Base-by-base conservation (phyloP, 1,140 invertebrate genomes). In the Rhysida immarginata region DNA sequence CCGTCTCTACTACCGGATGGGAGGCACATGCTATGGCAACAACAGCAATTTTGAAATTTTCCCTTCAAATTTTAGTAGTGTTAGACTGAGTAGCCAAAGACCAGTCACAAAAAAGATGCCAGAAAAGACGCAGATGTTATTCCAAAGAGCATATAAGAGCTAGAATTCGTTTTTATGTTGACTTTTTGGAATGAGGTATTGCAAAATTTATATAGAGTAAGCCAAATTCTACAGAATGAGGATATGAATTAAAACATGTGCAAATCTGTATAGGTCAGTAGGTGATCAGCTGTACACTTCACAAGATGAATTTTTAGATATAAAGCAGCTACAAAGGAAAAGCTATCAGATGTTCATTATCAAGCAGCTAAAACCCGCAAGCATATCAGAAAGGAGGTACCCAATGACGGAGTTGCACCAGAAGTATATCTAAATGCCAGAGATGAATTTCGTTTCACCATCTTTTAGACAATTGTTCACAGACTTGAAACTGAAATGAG, bases 151-250 rank as follows among this genome's bases (percentile, higher is more conserved):
- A 60, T 63, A 44, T 54, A 61, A 60, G 49, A 61, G 46, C 25
- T 63, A 60, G 58, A 61, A 61, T 61, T 60, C 43, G 53, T 59
- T 60, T 61, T 63, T 45, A 58, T 60, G 54, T 58, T 56, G 26
- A 58, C 25, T 49, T 58, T 62, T 58, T 60, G 56, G 48, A 52
- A 58, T 53, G 11, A 53, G 42, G 55, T 60, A 53, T 61, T 60
- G 43, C 55, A 60, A 29, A 58, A 59, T 46, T 60, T 61, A 60
- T 49, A 61, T 26, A 50, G 53, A 60, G 49, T 27, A 61, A 56
- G 53, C 24, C 24, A 62, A 60, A 44, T 50, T 58, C 48, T 62
- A 26, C 50, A 62, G 29, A 60, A 58, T 58, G 52, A 56, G 53
- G 41, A 62, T 45, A 49, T 59, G 51, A 54, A 59, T 56, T 60